phyloP scores from a whole-genome alignment of 2,797 vertebrate species.

The Galaxias olidus region DNA sequence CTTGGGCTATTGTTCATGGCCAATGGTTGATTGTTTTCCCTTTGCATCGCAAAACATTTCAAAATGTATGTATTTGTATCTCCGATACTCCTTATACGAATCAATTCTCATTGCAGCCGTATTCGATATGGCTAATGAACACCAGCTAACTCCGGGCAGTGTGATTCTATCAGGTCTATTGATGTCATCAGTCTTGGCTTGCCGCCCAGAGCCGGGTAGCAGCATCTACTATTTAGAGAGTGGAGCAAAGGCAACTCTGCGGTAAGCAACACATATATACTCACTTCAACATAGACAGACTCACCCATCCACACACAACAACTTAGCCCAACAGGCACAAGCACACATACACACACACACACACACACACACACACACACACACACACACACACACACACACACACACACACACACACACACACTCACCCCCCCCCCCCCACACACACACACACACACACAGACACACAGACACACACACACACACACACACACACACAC shows the following conservation, averaged over 20 bases:
- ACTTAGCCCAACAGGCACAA: background rate
- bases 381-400: background rate
- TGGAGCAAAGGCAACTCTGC: slow-evolving; percentile 18
- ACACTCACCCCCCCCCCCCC: too few relatives aligned
- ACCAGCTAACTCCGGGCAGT: background rate
- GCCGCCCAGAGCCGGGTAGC: slow-evolving; percentile 37
- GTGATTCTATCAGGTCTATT: background rate
- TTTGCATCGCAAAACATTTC: too few relatives aligned
- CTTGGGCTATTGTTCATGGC: too few relatives aligned
- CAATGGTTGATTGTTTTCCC: too few relatives aligned
- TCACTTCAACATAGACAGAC: too few relatives aligned
- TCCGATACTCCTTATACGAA: too few relatives aligned
- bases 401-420: background rate
- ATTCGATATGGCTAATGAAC: background rate
- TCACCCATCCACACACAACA: background rate
- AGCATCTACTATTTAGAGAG: slow-evolving; percentile 16
- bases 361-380: background rate
- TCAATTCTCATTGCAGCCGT: too few relatives aligned
- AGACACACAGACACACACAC: too few relatives aligned
- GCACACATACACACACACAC: background rate
- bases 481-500: too few relatives aligned
- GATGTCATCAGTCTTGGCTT: slow-evolving; percentile 38
- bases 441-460: background rate
- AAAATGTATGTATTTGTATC: too few relatives aligned
- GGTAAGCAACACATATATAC: slow-evolving; percentile 24